These are phyloP conservation scores for Corella eumyota DNA, from an alignment of 23 tunicate species.

Conservation along the genomic window DNA sequence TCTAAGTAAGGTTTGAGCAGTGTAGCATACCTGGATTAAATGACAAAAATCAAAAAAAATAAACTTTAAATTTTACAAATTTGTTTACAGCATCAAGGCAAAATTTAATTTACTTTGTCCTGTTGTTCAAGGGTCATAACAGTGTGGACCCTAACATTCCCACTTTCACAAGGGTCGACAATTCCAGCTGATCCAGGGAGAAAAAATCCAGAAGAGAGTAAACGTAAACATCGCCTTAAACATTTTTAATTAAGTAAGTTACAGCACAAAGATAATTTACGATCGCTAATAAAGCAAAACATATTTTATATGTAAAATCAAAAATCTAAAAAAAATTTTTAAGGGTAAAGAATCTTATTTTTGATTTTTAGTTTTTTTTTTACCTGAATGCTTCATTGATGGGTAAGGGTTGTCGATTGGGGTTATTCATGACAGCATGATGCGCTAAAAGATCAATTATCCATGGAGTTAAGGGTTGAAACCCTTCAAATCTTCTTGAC, in stretches of 20 bases:
- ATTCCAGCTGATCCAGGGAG: constrained; percentile 95
- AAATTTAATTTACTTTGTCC: constrained; percentile 37
- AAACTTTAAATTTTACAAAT: background rate
- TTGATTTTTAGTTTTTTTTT: too few relatives aligned
- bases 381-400: constrained; percentile 87
- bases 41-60: background rate
- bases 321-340: too few relatives aligned
- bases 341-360: too few relatives aligned
- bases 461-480: constrained; percentile 85
- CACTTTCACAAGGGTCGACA: constrained; percentile 88
- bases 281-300: too few relatives aligned
- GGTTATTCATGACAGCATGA: constrained; percentile 90
- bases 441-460: constrained; percentile 85
- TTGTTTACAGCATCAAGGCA: background rate
- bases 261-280: too few relatives aligned
- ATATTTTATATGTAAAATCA: background rate
- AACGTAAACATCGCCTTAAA: constrained; percentile 55
- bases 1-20: constrained; percentile 92
- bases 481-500: constrained; percentile 57
- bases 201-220: constrained; percentile 85
- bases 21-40: constrained; percentile 85
- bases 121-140: constrained; percentile 83
- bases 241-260: too few relatives aligned
- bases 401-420: constrained; percentile 64
- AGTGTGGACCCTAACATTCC: constrained; percentile 87